Percentiles rank a stretch among this genome's conserved stretches.
Evolutionary conservation across 2,888 invertebrate species (phyloP).

Genomic region (Platerodrilus igneus): DNA sequence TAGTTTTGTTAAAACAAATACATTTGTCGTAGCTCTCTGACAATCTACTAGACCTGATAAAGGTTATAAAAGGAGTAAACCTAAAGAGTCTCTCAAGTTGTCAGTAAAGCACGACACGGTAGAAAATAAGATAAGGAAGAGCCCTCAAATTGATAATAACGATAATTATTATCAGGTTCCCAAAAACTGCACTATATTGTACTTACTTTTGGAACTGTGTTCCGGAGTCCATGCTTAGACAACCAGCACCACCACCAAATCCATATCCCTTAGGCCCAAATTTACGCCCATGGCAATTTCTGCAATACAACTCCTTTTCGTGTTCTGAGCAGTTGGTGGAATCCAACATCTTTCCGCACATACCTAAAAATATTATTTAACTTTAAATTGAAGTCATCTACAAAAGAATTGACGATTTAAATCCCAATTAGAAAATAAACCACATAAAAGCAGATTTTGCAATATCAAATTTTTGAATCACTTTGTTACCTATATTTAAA

Average conservation of each 20-base stretch:
- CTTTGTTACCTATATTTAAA: too few relatives aligned
- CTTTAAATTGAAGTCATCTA: slow-evolving; percentile 5
- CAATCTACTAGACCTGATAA: slow-evolving; percentile 36
- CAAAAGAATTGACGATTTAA: too few relatives aligned
- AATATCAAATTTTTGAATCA: too few relatives aligned
- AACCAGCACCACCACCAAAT: slow-evolving; percentile 96
- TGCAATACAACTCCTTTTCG: slow-evolving; percentile 95
- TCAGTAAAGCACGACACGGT: slow-evolving; percentile 10
- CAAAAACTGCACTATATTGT: too few relatives aligned
- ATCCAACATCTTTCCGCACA: slow-evolving; percentile 94
- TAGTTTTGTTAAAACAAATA: slow-evolving; percentile 14
- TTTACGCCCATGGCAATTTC: slow-evolving; percentile 95
- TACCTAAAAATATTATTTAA: slow-evolving; percentile 10
- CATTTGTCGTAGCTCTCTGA: slow-evolving; percentile 13
- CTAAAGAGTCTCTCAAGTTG: slow-evolving; percentile 9
- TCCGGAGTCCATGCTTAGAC: slow-evolving; percentile 93
- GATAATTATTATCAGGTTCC: too few relatives aligned
- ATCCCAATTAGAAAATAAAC: too few relatives aligned
- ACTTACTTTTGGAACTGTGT: slow-evolving; percentile 85
- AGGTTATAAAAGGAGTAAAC: slow-evolving; percentile 15
- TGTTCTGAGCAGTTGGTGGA: slow-evolving; percentile 98
- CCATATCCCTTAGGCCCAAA: slow-evolving; percentile 98
- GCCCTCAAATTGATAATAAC: slow-evolving; percentile 44
- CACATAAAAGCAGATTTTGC: too few relatives aligned
- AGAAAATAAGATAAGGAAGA: slow-evolving; percentile 44